Evolutionary conservation across 2,113 vertebrate species (phyloP), one percentile per base, ranked within the genome.

Genomic region (Zapus hudsonius): DNA sequence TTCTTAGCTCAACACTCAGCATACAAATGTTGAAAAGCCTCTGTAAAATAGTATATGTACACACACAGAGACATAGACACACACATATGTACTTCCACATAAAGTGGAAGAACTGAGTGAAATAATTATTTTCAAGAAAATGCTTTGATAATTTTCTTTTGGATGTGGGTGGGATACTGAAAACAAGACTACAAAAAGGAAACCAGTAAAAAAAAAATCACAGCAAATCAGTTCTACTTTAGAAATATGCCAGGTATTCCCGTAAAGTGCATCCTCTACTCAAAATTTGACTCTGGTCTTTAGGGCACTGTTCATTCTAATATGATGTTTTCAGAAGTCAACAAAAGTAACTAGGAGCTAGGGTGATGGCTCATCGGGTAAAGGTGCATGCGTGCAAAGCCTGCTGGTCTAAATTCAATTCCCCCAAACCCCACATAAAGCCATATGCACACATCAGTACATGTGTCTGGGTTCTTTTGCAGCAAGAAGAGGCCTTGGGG

Each of bases 11-110:
- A 87, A 10, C 63, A 1, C 4, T 91, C 16, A 84, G 74, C 89
- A 94, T 89, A 67, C 31, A 84, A 80, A 86, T 91, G 61, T 89
- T 76, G 0, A 72, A 76, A 92, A 81, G 42, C 73, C 27, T 27
- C 38, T 78, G 5, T 3, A 82, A 73, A 90, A 59, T 44, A 70
- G 7, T 47, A 47, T 25, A 52, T 29, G 23, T n/a, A 1, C 47
- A 47, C n/a, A n/a, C n/a, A n/a, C n/a, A n/a, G n/a, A n/a, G n/a
- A n/a, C n/a, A n/a, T n/a, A n/a, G n/a, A n/a, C n/a, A n/a, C n/a
- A n/a, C 12, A 47, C 12, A 83, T 67, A 25, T 66, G 3, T 17
- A 64, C 33, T 15, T 6, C 2, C 10, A 20, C 27, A 79, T 75
- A 86, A 2, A 66, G 38, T 76, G 44, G 36, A 52, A 8, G 79